A percentile compares a stretch with the other conserved stretches of the same genome.
Conservation (phyloP, 2,113 vertebrate genomes). For the Castor canadensis region DNA sequence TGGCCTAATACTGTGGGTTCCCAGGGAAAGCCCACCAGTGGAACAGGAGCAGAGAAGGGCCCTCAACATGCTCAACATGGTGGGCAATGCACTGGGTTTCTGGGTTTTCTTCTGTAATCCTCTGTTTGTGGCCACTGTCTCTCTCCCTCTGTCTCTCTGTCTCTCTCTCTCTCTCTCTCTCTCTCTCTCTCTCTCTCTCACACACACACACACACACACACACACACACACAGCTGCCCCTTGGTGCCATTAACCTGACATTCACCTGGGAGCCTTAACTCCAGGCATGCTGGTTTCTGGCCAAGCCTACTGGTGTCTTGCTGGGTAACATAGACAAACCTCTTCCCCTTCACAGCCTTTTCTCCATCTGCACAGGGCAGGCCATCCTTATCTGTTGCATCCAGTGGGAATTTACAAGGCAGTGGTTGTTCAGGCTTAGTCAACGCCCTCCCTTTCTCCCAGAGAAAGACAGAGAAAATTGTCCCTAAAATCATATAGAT, state of each 20-base stretch:
- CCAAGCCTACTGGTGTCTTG: background rate
- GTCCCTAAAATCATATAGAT: background rate
- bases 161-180: background rate
- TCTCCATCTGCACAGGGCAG: background rate
- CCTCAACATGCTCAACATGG: background rate
- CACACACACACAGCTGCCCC: background rate
- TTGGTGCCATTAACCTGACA: background rate
- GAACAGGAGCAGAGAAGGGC: background rate
- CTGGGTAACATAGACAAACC: background rate
- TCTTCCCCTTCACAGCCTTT: conserved; percentile 2
- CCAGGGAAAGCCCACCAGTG: background rate
- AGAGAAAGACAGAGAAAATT: background rate
- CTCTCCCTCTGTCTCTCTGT: background rate
- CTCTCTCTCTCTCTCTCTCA: no score
- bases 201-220: background rate
- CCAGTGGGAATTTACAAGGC: conserved; percentile 27
- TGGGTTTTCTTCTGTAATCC: background rate
- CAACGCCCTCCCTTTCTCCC: background rate
- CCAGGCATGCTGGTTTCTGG: background rate
- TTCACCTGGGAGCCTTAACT: background rate
- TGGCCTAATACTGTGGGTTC: background rate
- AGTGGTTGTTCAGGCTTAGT: background rate
- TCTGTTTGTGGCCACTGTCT: background rate
- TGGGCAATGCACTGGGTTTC: background rate
- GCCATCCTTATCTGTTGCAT: background rate